Evolutionary conservation across 2,113 vertebrate genomes (phyloP).

Genomic region (Microtus montanus): DNA sequence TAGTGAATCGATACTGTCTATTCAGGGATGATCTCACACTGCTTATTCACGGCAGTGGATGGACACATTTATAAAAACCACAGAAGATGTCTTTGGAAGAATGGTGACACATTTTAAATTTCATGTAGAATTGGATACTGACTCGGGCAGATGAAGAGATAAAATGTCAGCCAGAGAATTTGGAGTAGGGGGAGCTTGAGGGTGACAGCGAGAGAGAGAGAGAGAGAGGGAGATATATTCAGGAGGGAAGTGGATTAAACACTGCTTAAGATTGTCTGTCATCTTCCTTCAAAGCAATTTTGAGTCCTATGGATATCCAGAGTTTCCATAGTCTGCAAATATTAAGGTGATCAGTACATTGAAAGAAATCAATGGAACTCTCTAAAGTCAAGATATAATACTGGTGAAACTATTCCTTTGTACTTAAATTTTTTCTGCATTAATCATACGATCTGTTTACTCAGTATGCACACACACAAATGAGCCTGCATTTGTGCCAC

Average conservation of each 20-base stretch:
- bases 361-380: neutral
- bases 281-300: neutral
- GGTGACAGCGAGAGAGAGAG: neutral
- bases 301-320: neutral
- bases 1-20: conserved; percentile 69
- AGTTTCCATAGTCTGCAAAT: neutral
- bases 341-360: neutral
- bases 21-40: conserved; percentile 48
- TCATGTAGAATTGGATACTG: neutral
- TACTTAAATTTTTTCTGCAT: neutral
- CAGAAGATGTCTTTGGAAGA: neutral
- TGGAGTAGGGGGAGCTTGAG: neutral
- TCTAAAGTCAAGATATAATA: neutral
- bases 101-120: conserved; percentile 58
- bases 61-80: conserved; percentile 61
- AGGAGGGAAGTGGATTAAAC: conserved; percentile 30
- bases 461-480: neutral
- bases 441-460: neutral
- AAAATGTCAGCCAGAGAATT: conserved; percentile 14
- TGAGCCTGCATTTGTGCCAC: neutral
- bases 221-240: neutral
- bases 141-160: neutral
- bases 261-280: neutral
- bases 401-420: neutral
- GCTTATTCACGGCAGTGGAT: conserved; percentile 48